A percentile compares a stretch with the other conserved stretches of the same genome.
Conservation (phyloP, 2,888 invertebrate species). For the Didymodactylos carnosus region DNA sequence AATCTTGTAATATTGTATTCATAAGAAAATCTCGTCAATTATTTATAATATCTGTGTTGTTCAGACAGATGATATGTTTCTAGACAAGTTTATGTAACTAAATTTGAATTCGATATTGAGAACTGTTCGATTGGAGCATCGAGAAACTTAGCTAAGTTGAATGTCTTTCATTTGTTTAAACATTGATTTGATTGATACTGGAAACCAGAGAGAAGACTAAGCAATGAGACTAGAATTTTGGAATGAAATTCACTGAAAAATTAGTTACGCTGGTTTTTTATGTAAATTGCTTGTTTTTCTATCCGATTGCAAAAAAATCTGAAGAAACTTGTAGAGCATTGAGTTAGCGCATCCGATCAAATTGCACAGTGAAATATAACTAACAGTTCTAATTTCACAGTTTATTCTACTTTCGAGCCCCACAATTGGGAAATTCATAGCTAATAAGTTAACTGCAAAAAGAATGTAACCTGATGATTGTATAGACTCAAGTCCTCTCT, state of each 20-base stretch:
- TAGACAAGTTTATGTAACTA: not conserved
- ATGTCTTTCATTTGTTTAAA: too few species aligned
- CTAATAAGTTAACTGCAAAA: too few species aligned
- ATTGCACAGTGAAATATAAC: not conserved
- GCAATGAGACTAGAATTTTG: too few species aligned
- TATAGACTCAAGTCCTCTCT: not conserved
- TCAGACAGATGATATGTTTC: not conserved
- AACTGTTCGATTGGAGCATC: too few species aligned
- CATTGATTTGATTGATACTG: too few species aligned
- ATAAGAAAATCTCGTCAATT: too few species aligned
- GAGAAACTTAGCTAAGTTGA: too few species aligned
- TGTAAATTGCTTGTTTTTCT: not conserved
- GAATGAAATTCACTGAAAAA: not conserved
- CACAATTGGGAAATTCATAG: too few species aligned
- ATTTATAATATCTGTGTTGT: too few species aligned
- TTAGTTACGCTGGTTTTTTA: not conserved
- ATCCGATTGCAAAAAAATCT: not conserved
- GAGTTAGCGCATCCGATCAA: not conserved
- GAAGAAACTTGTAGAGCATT: not conserved
- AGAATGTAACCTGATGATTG: too few species aligned
- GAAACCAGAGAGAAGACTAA: too few species aligned
- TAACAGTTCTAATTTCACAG: not conserved
- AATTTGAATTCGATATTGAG: not conserved
- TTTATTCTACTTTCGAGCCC: not conserved
- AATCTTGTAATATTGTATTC: too few species aligned